phyloP scores from a whole-genome alignment of 2,888 invertebrate genomes.

The Thelaira solivaga region DNA sequence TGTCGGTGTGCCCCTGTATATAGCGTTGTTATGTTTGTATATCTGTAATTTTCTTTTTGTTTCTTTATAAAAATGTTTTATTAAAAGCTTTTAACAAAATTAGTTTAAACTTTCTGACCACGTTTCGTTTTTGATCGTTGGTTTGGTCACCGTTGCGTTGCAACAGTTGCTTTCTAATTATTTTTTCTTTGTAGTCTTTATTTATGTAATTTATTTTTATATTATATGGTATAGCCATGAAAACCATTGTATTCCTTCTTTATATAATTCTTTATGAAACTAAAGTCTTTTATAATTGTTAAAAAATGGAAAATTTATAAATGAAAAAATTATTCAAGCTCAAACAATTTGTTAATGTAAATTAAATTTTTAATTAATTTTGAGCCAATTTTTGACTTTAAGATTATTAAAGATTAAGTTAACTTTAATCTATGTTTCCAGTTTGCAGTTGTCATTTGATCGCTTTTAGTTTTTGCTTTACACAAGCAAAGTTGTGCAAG shows the following conservation, averaged over 20 bases:
- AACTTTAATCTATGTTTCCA: too few species aligned
- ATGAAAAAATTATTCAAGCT: conserved; percentile 35
- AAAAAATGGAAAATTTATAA: conserved; percentile 22
- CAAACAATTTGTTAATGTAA: conserved; percentile 57
- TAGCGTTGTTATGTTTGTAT: too few species aligned
- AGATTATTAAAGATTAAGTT: too few species aligned
- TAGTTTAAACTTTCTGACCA: conserved; percentile 76
- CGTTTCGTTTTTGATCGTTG: conserved; percentile 75
- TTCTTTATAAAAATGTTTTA: conserved; percentile 35
- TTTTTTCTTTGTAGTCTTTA: conserved; percentile 25
- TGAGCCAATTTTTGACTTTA: background rate
- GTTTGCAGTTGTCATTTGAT: too few species aligned
- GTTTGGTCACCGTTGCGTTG: conserved; percentile 73
- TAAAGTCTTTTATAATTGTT: conserved; percentile 57
- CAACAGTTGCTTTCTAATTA: conserved; percentile 65
- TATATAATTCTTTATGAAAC: background rate
- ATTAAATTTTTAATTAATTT: conserved; percentile 37
- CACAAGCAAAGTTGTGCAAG: too few species aligned
- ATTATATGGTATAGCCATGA: conserved; percentile 31
- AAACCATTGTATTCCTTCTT: conserved; percentile 24
- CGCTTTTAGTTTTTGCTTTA: too few species aligned
- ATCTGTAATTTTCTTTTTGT: background rate
- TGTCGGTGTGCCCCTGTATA: too few species aligned
- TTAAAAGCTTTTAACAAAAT: conserved; percentile 76
- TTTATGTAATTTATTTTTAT: conserved; percentile 1